Evolutionary conservation across 2,888 invertebrate species (phyloP), one percentile per base, ranked within the genome.

Genomic region (Palloptera scutellata): DNA sequence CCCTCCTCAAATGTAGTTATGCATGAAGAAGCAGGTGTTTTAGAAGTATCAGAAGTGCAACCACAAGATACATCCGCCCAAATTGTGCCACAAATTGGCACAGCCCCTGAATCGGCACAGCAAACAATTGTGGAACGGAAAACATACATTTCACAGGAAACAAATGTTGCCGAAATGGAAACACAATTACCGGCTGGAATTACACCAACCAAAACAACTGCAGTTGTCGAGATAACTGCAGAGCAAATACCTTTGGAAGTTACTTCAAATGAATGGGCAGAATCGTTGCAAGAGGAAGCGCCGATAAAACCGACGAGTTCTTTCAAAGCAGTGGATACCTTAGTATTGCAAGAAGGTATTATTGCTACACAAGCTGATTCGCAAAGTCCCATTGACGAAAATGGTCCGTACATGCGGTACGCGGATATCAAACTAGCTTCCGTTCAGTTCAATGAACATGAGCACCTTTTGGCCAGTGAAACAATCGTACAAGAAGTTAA

Each of bases 141-240:
- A 87, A 86, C 78, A 9, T 57, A 67, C 92, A 91, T 11, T 11
- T 85, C 91, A 19, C 84, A 85, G 19, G 86, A 89, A 79, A 84
- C 86, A 69, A 84, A 88, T 52, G 78, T 88, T 2, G 89, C 90
- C 75, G 92, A 93, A 84, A 90, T 88, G 79, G 92, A 92, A 48
- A 17, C 48, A 17, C 52, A 48, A 0, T 61, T 70, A 17, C 9
- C 40, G 41, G 11, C 43, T 85, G 87, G 86, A 1, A 82, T 86
- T 15, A 60, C 55, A 52, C 87, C 87, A 1, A 68, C 74, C 1
- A 76, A 81, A 72, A 73, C 81, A 1, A 81, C 75, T 55, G 85
- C 87, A 2, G 66, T 70, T 9, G 65, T 78, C 8, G 68, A 72
- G 3, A 15, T 81, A 76, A 82, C 69, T 74, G 8, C 74, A 0